Evolutionary conservation across 2,888 invertebrate species (phyloP).

Genomic region (Eupithecia centaureata): DNA sequence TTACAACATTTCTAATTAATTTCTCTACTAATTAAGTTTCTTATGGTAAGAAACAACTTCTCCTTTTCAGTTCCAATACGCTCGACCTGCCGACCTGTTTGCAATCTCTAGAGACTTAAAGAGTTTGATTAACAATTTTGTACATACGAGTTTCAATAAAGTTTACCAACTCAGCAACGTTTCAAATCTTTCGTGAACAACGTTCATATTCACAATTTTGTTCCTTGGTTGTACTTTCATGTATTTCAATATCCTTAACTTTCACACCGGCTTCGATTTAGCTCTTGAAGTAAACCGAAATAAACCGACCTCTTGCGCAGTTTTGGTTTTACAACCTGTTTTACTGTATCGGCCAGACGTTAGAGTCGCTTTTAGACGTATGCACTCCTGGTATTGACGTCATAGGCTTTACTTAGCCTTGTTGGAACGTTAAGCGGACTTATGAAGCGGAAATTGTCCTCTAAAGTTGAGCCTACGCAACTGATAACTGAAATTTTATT

Average conservation of each 20-base stretch:
- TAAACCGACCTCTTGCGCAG: conserved; percentile 37
- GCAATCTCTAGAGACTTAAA: neutral
- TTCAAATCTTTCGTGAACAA: neutral
- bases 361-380: conserved; percentile 38
- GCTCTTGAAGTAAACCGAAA: conserved; percentile 34
- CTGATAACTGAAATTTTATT: neutral
- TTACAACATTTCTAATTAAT: neutral
- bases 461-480: neutral
- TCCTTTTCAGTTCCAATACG: neutral
- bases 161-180: neutral
- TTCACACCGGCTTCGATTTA: conserved; percentile 21
- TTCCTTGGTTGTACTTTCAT: conserved; percentile 8
- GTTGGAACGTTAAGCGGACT: conserved; percentile 12
- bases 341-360: conserved; percentile 43
- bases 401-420: conserved; percentile 30
- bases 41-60: conserved; percentile 5
- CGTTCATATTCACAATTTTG: too few relatives aligned
- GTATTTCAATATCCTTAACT: neutral
- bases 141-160: neutral
- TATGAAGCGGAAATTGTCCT: conserved; percentile 5
- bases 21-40: conserved; percentile 11
- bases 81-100: too few relatives aligned
- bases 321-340: conserved; percentile 45
- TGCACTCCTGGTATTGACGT: conserved; percentile 49
- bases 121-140: conserved; percentile 5